phyloP scores from a whole-genome alignment of 2,797 vertebrate genomes.

The Dendrocincla fuliginosa region DNA sequence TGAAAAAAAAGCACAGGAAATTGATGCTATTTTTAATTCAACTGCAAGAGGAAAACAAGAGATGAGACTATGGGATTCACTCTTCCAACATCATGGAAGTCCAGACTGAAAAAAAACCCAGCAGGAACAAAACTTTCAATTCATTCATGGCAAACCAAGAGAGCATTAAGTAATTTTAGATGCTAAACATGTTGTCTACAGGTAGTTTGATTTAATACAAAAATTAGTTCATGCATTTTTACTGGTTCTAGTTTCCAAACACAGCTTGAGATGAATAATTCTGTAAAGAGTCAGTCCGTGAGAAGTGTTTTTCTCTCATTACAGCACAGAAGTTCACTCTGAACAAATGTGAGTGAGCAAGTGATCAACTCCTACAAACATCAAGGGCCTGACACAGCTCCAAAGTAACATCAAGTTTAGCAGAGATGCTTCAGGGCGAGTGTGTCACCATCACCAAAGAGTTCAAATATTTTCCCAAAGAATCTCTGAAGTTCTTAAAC shows the following conservation, averaged over 20 bases:
- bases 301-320: background rate
- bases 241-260: background rate
- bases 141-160: background rate
- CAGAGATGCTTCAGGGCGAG: background rate
- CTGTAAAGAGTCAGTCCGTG: background rate
- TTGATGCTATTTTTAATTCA: background rate
- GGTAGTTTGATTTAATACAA: background rate
- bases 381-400: background rate
- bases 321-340: background rate
- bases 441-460: background rate
- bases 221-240: background rate
- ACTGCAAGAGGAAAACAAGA: background rate
- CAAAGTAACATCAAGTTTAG: background rate
- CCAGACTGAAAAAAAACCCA: background rate
- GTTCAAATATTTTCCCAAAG: background rate
- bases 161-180: background rate
- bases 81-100: background rate
- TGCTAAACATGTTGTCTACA: background rate
- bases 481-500: background rate
- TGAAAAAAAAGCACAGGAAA: background rate
- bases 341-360: background rate
- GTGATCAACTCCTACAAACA: background rate
- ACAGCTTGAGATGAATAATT: background rate
- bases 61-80: background rate
- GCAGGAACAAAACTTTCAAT: background rate